These are phyloP conservation scores for Andrena marginata DNA, from an alignment of 2,888 invertebrate genomes.

Conservation along the genomic window DNA sequence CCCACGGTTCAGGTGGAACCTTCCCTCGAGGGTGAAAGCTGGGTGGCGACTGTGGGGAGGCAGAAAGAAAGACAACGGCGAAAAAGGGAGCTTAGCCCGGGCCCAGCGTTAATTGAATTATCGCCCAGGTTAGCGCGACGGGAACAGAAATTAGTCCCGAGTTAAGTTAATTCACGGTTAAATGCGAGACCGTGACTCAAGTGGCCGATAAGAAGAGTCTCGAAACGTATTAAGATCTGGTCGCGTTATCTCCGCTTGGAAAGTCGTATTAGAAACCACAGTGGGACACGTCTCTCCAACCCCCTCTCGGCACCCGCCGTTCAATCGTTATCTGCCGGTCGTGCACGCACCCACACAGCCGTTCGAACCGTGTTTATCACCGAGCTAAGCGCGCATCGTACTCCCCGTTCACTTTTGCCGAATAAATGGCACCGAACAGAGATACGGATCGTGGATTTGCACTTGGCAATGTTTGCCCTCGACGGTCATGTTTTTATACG, in stretches of 20 bases:
- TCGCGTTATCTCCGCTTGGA: slow-evolving; percentile 51
- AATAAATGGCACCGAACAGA: slow-evolving; percentile 45
- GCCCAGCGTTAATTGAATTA: slow-evolving; percentile 66
- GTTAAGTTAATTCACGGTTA: slow-evolving; percentile 68
- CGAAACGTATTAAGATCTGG: slow-evolving; percentile 35
- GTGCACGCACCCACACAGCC: slow-evolving; percentile 27
- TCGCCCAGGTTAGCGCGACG: slow-evolving; percentile 42
- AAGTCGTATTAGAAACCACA: slow-evolving; percentile 52
- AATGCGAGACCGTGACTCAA: slow-evolving; percentile 21
- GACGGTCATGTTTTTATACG: slow-evolving; percentile 30
- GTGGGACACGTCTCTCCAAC: slow-evolving; percentile 40
- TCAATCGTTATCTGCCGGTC: slow-evolving; percentile 51
- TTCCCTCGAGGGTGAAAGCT: slow-evolving; percentile 11
- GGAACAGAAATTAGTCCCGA: slow-evolving; percentile 59
- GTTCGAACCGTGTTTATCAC: slow-evolving; percentile 54
- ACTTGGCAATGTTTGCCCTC: slow-evolving; percentile 29
- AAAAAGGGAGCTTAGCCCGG: slow-evolving; percentile 2
- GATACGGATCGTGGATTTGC: slow-evolving; percentile 57
- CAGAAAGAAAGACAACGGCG: background rate
- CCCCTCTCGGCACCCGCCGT: background rate
- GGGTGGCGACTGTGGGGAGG: background rate
- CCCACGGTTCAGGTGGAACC: slow-evolving; percentile 63
- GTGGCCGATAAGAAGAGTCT: slow-evolving; percentile 57
- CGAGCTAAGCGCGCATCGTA: slow-evolving; percentile 51
- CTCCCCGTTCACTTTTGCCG: slow-evolving; percentile 48